Evolutionary conservation across 1,140 invertebrate species (phyloP), one percentile per base, ranked within the genome.

Genomic region (Ylistrum balloti): DNA sequence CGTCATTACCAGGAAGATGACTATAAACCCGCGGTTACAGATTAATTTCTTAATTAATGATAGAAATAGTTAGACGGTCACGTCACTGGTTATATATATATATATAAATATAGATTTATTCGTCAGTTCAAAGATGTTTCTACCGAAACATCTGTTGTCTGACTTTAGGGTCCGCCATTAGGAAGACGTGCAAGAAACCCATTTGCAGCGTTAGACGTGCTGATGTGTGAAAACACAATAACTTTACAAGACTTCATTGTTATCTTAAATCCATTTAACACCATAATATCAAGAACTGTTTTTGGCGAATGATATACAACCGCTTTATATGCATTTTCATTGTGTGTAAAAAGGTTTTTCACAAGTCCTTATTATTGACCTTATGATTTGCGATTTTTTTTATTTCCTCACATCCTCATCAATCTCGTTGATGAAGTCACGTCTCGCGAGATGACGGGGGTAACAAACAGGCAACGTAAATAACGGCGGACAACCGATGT

Each of bases 341-440:
- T 74, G 28, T 11, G 22, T 74, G 56, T 74, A 74, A 74, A 74
- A 74, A 74, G 56, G 56, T 74, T 74, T 74, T 17, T 74, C 56
- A 28, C 56, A 74, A 74, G 9, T 74, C 3, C 5, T 28, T 74
- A 74, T 74, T 17, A 74, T 28, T 28, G 28, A 74, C n/a, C n/a
- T 74, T 74, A 74, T 74, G 56, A 74, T 74, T 74, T 74, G 56
- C 28, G 56, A 74, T 74, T 28, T 74, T 74, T 28, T 74, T 74
- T n/a, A 74, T 74, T 28, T 74, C n/a, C 5, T 74, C 5, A 28
- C 13, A n/a, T 74, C 28, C 56, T 74, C 56, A 28, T 74, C 56
- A 74, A n/a, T 74, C 56, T 74, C 56, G 56, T 11, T 3, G 56
- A 74, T 28, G 56, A 74, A 74, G 56, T 74, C 56, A 74, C 22